Base-by-base conservation (phyloP, 2,888 invertebrate genomes). In the Hoplodrina ambigua region DNA sequence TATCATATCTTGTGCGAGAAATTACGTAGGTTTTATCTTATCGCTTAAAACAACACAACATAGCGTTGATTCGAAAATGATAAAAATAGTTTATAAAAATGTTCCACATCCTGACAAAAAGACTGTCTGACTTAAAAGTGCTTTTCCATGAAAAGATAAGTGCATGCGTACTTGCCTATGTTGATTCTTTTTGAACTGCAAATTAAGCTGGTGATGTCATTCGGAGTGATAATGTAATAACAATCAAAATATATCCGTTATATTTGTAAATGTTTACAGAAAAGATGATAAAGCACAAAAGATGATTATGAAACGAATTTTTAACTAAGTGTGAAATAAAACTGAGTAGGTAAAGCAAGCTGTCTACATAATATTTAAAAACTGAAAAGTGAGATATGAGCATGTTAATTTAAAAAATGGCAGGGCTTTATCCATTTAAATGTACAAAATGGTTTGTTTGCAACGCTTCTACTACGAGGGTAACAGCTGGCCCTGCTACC, bases 401-500 rank as follows among this genome's bases (percentile, higher is more conserved):
- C 85, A 86, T 89, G 86, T 87, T 87, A 86, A 89, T 90, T 91
- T 89, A 75, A 80, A 89, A 91, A 91, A 88, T 86, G 80, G 64
- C 80, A 84, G 78, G 82, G 85, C 81, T 86, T 86, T 85, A 87
- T 84, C 81, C 86, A 84, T 85, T 87, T 85, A 82, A 85, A 87
- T 88, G 82, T 82, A 46, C n/a, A 90, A 88, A 92, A 90, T 89
- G 86, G 88, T 87, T 84, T 91, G 91, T 90, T 91, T 91, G 92
- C 89, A 85, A 84, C 90, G 88, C 88, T 89, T 80, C 85, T 86
- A 87, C 87, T 85, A 69, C 82, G 87, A 89, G 90, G 91, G 92
- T 90, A 90, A 91, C 94, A 92, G 91, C 92, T 92, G 92, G 83
- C 88, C 84, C 84, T 81, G 84, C 94, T 94, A 95, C 95, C 95